Evolutionary conservation across 1,140 invertebrate species (phyloP).

Genomic region (Bombus waltoni): DNA sequence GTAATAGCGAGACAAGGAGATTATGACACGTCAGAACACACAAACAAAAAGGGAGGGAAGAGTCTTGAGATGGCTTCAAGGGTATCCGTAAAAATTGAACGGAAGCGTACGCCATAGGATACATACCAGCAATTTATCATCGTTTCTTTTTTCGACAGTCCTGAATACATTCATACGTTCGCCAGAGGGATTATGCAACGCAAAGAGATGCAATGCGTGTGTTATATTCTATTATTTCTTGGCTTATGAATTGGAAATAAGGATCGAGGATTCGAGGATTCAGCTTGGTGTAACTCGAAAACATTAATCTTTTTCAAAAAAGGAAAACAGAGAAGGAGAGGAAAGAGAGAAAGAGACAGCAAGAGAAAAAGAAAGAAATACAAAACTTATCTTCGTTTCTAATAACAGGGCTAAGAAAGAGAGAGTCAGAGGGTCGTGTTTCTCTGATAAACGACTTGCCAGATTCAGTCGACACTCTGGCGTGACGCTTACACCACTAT

Average conservation of each 20-base stretch:
- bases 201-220: not conserved
- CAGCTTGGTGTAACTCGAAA: not conserved
- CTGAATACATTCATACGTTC: conserved; percentile 20
- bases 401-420: conserved; percentile 35
- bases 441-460: conserved; percentile 63
- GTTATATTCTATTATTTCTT: conserved; percentile 1
- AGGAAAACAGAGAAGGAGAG: too few relatives aligned
- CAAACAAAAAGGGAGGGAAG: not conserved
- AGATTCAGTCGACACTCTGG: conserved; percentile 52
- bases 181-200: too few relatives aligned
- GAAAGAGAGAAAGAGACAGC: not conserved
- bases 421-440: not conserved
- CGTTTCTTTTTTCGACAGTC: conserved; percentile 15
- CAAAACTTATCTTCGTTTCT: conserved; percentile 60
- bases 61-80: not conserved
- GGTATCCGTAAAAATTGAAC: not conserved
- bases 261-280: not conserved
- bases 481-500: conserved; percentile 18
- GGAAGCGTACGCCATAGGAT: conserved; percentile 15
- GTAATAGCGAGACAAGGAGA: not conserved
- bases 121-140: conserved; percentile 24
- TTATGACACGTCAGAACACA: not conserved
- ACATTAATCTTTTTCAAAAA: not conserved
- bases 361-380: not conserved
- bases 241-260: not conserved